Percentiles rank a stretch among this genome's conserved stretches.
phyloP scores from a whole-genome alignment of 1,140 invertebrate genomes.

The Drosophila parvula region DNA sequence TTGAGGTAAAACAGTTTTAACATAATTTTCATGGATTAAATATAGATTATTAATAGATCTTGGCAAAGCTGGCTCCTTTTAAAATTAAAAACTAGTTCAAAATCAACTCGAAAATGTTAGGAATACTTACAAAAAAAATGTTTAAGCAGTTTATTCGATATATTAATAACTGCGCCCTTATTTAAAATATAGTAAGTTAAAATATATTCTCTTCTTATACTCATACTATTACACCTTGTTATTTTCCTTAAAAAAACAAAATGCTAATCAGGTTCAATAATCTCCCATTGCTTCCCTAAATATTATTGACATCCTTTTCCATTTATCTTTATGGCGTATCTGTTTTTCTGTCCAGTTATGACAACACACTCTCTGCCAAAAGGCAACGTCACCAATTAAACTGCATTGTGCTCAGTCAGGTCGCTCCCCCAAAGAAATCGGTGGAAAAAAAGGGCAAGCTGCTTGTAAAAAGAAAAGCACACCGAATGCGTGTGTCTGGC shows the following conservation, averaged over 20 bases:
- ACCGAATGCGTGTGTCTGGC: slow-evolving; percentile 31
- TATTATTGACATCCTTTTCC: slow-evolving; percentile 17
- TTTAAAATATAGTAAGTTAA: too few relatives aligned
- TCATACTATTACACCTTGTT: background rate
- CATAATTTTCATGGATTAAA: too few relatives aligned
- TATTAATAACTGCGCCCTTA: too few relatives aligned
- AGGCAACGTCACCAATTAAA: slow-evolving; percentile 35
- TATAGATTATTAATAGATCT: too few relatives aligned
- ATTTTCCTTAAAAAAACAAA: background rate
- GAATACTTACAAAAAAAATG: too few relatives aligned
- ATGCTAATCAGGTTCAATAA: slow-evolving; percentile 1
- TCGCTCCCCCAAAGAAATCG: background rate
- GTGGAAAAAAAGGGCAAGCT: slow-evolving; percentile 10
- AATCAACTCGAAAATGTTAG: too few relatives aligned
- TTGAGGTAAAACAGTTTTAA: too few relatives aligned
- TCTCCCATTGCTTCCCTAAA: background rate
- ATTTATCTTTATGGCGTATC: background rate
- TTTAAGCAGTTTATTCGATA: too few relatives aligned
- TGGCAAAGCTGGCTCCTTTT: too few relatives aligned
- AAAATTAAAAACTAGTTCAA: too few relatives aligned
- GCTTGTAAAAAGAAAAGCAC: slow-evolving; percentile 15
- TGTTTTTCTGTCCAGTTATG: slow-evolving; percentile 10
- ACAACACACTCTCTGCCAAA: slow-evolving; percentile 18
- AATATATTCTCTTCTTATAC: too few relatives aligned
- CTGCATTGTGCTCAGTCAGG: slow-evolving; percentile 14